These are phyloP conservation scores for Muschampia plurimacula DNA, from an alignment of 2,888 invertebrate genomes.

Conservation along the genomic window DNA sequence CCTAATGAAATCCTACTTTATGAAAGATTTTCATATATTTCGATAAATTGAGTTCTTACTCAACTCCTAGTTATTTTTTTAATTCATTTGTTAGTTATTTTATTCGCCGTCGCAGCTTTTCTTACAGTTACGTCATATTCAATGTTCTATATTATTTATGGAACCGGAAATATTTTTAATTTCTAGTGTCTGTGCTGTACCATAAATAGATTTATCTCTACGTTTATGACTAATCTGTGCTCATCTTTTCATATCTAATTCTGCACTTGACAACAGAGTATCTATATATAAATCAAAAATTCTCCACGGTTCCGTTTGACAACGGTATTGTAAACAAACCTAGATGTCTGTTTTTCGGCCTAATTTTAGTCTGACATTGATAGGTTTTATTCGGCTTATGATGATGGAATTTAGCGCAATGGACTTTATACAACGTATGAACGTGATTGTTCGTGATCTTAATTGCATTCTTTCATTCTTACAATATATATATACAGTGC, in stretches of 20 bases:
- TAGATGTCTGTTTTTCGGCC: conserved; percentile 3
- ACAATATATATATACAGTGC: too few species aligned
- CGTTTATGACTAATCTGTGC: conserved; percentile 13
- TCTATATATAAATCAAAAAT: conserved; percentile 28
- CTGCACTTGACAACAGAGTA: not conserved
- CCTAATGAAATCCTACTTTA: too few species aligned
- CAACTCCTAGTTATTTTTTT: too few species aligned
- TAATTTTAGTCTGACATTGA: conserved; percentile 1
- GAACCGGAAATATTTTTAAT: conserved; percentile 18
- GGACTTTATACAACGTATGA: not conserved
- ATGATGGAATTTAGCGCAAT: not conserved
- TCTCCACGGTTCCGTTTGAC: conserved; percentile 9
- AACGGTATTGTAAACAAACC: conserved; percentile 24
- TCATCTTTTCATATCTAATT: conserved; percentile 18
- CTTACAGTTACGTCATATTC: not conserved
- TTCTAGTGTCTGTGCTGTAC: not conserved
- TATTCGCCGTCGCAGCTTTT: too few species aligned
- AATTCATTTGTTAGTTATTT: too few species aligned
- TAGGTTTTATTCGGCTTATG: not conserved
- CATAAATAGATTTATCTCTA: conserved; percentile 24
- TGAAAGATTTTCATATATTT: too few species aligned
- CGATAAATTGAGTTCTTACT: too few species aligned
- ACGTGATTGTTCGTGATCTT: too few species aligned
- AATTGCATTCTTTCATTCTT: too few species aligned
- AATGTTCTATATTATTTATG: not conserved